phyloP scores from a whole-genome alignment of 2,797 vertebrate species.

The Nyctibius grandis region DNA sequence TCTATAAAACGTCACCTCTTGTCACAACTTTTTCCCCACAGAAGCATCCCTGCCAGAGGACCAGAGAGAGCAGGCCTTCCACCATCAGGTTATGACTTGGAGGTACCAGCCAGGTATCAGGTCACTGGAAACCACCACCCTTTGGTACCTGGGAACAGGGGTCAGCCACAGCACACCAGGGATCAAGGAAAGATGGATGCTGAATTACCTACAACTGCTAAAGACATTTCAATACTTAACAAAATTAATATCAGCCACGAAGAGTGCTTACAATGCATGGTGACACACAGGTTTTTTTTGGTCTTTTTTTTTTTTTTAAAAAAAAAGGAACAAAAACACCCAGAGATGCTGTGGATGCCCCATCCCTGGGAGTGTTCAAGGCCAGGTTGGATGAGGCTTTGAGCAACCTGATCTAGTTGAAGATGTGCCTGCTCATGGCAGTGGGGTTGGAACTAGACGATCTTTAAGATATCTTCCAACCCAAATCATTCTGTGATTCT shows the following conservation, averaged over 20 bases:
- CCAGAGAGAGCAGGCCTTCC: neutral
- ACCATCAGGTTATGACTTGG: neutral
- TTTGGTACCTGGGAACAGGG: neutral
- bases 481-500: neutral
- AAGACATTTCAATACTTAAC: neutral
- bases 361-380: neutral
- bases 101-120: neutral
- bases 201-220: neutral
- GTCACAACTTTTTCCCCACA: neutral
- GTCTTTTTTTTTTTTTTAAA: neutral
- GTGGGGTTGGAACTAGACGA: neutral
- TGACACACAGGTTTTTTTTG: neutral
- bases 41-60: neutral
- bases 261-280: neutral
- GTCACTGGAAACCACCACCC: neutral
- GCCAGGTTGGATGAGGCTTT: neutral
- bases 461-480: neutral
- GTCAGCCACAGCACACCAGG: neutral
- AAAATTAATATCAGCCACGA: neutral
- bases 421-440: neutral
- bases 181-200: neutral
- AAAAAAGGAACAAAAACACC: neutral
- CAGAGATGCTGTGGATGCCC: neutral
- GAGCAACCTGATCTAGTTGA: neutral
- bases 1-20: neutral